These are phyloP conservation scores for Tribolium castaneum DNA, from an alignment of 1,140 invertebrate genomes.

Conservation along the genomic window DNA sequence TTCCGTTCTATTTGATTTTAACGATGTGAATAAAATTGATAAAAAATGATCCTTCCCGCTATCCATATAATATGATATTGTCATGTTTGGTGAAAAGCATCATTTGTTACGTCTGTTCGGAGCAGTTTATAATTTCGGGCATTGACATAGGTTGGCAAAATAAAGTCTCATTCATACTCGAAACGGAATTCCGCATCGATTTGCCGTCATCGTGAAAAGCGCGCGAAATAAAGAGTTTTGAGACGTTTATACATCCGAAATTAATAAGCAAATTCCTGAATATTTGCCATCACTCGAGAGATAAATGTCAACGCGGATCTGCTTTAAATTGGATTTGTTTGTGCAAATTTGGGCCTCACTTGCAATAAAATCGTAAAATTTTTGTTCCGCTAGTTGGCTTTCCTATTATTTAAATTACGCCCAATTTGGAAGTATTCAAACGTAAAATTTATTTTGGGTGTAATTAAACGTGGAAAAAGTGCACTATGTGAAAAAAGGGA, in stretches of 20 bases:
- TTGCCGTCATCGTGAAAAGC: conserved; percentile 6
- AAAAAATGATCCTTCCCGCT: not conserved
- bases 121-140: conserved; percentile 14
- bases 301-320: not conserved
- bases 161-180: conserved; percentile 5
- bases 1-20: not conserved
- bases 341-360: not conserved
- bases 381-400: not conserved
- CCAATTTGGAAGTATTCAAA: not conserved
- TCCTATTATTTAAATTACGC: not conserved
- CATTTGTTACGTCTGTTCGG: conserved; percentile 4
- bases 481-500: not conserved
- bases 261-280: not conserved
- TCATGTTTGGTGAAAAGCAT: not conserved
- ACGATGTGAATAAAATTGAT: not conserved
- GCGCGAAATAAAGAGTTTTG: not conserved
- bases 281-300: not conserved
- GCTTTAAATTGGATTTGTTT: not conserved
- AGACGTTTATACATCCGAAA: not conserved
- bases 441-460: not conserved
- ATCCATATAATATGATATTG: not conserved
- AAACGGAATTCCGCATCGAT: conserved; percentile 12
- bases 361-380: not conserved
- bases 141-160: conserved; percentile 20
- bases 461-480: conserved; percentile 9